Conservation (phyloP, 2,113 vertebrate species). For the Orthonyx spaldingii region DNA sequence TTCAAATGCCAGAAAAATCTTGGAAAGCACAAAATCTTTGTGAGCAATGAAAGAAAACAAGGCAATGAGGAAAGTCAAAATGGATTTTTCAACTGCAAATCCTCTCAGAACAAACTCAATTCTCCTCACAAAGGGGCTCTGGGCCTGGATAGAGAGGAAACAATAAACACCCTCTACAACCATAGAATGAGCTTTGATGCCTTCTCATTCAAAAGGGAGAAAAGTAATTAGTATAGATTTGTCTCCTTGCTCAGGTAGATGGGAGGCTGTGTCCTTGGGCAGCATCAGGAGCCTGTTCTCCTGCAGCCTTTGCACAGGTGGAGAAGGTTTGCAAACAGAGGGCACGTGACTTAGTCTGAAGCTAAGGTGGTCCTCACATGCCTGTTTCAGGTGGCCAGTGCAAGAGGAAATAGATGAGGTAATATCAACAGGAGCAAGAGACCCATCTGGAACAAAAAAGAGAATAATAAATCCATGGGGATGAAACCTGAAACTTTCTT, state of each 20-base stretch:
- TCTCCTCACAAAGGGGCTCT: background rate
- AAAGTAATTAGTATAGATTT: background rate
- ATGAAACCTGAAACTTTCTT: background rate
- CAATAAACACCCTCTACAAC: background rate
- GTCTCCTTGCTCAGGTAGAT: background rate
- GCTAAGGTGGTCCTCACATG: background rate
- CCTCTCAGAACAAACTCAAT: background rate
- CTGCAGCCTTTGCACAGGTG: background rate
- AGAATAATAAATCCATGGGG: background rate
- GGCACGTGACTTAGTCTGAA: background rate
- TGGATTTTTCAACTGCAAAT: background rate
- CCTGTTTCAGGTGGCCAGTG: background rate
- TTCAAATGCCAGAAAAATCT: background rate
- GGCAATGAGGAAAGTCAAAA: background rate
- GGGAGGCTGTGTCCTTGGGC: background rate
- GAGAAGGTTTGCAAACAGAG: background rate
- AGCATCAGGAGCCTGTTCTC: background rate
- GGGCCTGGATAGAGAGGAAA: background rate
- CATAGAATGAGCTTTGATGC: background rate
- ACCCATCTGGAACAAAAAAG: background rate
- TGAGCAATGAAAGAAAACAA: background rate
- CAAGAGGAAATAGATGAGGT: background rate
- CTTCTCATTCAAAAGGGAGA: background rate
- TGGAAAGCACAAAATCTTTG: background rate
- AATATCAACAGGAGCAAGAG: background rate